Base-by-base conservation (phyloP, 1,140 invertebrate species). In the Heliothis virescens region DNA sequence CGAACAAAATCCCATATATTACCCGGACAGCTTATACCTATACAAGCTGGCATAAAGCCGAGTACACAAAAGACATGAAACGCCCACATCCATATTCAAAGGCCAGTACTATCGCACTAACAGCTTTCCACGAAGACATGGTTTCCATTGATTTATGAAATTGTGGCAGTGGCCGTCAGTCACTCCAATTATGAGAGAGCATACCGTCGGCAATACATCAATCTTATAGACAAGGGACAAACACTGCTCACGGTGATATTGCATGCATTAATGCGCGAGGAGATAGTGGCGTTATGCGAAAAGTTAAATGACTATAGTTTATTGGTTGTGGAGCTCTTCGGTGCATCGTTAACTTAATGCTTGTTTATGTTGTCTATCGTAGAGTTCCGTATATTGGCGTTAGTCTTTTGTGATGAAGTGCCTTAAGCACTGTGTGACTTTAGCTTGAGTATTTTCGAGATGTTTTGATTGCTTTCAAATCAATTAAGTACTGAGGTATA, bases 151-250 rank as follows among this genome's bases (percentile, higher is more conserved):
- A 80, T 80, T 80, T 80, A 80, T 80, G 79, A 80, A 80, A 69
- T 76, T 76, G 63, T 67, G 16, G 63, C 47, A 18, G 18, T 71
- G 75, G 78, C 82, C 79, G 79, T 85, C 84, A 85, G 69, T 85
- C 84, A 82, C 74, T 85, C 65, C 81, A 85, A 83, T 85, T 81
- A 86, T 76, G 50, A 57, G 52, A 78, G 34, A 57, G 79, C 69
- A 18, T 11, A 50, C 29, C 52, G 47, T 79, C 73, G 62, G 69
- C 82, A 80, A 80, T 85, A 85, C 78, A 85, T 87, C 86, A 85
- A 84, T 83, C 84, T 84, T 82, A 80, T 80, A 77, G 84, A 80
- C 82, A 83, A 53, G 79, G 73, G 76, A 82, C 84, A 85, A 87
- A 87, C 79, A 87, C 75, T 26, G 69, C 77, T 79, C 73, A 62